phyloP scores from a whole-genome alignment of 2,888 invertebrate species.

The Timandra comae region DNA sequence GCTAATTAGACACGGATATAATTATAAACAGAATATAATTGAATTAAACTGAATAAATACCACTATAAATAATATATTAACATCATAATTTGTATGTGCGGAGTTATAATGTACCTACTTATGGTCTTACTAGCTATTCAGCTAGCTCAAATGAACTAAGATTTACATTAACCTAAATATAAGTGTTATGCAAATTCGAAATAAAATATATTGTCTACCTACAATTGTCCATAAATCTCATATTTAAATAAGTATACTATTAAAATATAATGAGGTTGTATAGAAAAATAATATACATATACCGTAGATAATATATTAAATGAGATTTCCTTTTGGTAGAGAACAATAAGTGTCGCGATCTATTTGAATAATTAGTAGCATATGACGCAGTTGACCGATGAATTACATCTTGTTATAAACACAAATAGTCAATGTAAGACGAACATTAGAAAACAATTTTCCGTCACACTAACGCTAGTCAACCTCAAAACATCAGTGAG shows the following conservation, averaged over 20 bases:
- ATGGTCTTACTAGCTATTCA: too few species aligned
- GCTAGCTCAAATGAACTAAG: too few species aligned
- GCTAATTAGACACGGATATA: background rate
- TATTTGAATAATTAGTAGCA: constrained; percentile 36
- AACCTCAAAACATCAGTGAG: constrained; percentile 53
- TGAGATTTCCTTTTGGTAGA: too few species aligned
- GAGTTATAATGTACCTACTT: too few species aligned
- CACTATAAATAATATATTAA: background rate
- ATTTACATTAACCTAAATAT: too few species aligned
- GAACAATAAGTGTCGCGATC: constrained; percentile 47
- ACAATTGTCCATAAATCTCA: too few species aligned
- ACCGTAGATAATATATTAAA: too few species aligned
- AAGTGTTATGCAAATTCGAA: too few species aligned
- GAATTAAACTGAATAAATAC: constrained; percentile 21
- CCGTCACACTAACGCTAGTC: constrained; percentile 43
- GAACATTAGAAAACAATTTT: constrained; percentile 50
- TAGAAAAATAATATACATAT: constrained; percentile 14
- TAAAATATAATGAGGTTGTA: constrained; percentile 7
- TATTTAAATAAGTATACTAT: too few species aligned
- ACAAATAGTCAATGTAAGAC: constrained; percentile 25
- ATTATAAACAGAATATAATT: constrained; percentile 13
- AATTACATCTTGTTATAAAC: constrained; percentile 34
- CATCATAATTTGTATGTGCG: too few species aligned
- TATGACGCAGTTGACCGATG: constrained; percentile 36
- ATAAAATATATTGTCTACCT: too few species aligned